phyloP scores from a whole-genome alignment of 2,113 vertebrate species.

The Pimephales promelas region DNA sequence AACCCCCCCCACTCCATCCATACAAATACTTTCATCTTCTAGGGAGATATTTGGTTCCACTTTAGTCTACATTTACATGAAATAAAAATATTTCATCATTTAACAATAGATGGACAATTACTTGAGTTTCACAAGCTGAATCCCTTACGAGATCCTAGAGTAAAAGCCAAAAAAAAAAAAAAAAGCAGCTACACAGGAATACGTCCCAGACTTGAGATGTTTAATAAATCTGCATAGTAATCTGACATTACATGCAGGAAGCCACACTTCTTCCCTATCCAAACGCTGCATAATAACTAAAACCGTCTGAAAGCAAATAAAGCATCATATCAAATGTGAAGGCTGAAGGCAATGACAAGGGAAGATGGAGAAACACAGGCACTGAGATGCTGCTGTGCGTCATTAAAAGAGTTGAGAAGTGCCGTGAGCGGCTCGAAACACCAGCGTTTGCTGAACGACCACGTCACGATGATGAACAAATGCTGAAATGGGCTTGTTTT shows the following conservation, averaged over 20 bases:
- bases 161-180: not conserved
- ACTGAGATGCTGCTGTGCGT: constrained; percentile 52
- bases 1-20: not conserved
- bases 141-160: not conserved
- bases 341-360: constrained; percentile 43
- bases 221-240: not conserved
- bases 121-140: not conserved
- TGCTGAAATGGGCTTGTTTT: not conserved
- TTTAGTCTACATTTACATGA: not conserved
- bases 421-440: too few species aligned
- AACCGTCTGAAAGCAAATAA: not conserved
- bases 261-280: not conserved
- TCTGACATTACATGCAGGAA: not conserved
- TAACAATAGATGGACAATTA: not conserved
- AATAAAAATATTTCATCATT: not conserved
- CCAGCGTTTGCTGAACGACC: not conserved
- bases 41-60: constrained; percentile 1
- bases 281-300: not conserved
- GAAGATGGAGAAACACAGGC: constrained; percentile 35
- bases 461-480: constrained; percentile 52
- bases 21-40: not conserved
- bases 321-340: not conserved
- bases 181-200: not conserved
- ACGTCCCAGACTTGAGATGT: not conserved
- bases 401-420: constrained; percentile 23